A percentile compares a stretch with the other conserved stretches of the same genome.
phyloP scores from a whole-genome alignment of 2,888 invertebrate genomes.

The Tinea pellionella region DNA sequence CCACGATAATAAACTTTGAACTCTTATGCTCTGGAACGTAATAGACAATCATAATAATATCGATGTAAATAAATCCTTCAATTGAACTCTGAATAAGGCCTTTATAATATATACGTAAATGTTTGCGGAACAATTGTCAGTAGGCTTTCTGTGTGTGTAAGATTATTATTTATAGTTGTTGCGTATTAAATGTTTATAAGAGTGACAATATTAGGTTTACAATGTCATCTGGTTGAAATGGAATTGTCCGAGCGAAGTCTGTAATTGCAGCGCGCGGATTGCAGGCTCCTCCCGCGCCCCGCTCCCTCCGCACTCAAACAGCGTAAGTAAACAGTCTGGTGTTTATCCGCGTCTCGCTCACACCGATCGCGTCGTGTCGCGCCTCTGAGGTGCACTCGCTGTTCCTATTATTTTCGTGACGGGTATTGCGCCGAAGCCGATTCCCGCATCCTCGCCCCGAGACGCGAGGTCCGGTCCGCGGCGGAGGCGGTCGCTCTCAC shows the following conservation, averaged over 20 bases:
- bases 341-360: slow-evolving; percentile 70
- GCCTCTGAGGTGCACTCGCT: slow-evolving; percentile 69
- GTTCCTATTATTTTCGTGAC: slow-evolving; percentile 71
- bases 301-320: slow-evolving; percentile 47
- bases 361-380: slow-evolving; percentile 66
- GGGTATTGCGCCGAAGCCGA: slow-evolving; percentile 70
- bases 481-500: slow-evolving; percentile 56
- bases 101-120: too few relatives aligned
- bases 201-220: neutral
- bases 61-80: too few relatives aligned
- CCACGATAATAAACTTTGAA: neutral
- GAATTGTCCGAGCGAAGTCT: slow-evolving; percentile 34
- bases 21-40: neutral
- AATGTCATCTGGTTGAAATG: neutral
- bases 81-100: too few relatives aligned
- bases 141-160: neutral
- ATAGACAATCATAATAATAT: too few relatives aligned
- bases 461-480: slow-evolving; percentile 62
- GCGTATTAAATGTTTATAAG: neutral
- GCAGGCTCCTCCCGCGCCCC: slow-evolving; percentile 50
- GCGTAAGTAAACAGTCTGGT: slow-evolving; percentile 69
- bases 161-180: neutral
- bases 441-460: slow-evolving; percentile 68
- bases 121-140: neutral
- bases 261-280: slow-evolving; percentile 69